phyloP scores from a whole-genome alignment of 2,797 vertebrate genomes.

The Lindbergichthys nudifrons region DNA sequence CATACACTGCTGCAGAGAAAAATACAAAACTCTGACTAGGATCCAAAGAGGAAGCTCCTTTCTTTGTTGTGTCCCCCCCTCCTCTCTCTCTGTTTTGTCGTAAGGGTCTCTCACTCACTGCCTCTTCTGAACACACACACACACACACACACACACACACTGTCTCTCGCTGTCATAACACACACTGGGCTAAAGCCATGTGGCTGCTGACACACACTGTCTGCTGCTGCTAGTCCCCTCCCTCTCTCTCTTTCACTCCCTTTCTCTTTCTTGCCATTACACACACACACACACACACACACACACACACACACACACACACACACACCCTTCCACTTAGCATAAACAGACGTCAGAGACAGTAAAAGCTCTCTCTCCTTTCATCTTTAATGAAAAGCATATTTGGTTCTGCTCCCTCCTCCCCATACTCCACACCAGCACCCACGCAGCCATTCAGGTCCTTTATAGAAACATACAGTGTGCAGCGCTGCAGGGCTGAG shows the following conservation, averaged over 20 bases:
- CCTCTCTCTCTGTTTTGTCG: slow-evolving; percentile 2
- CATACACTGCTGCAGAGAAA: slow-evolving; percentile 29
- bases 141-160: slow-evolving; percentile 16
- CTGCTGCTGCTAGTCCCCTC: slow-evolving; percentile 52
- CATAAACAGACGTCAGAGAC: slow-evolving; percentile 65
- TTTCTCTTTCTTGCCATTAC: not conserved
- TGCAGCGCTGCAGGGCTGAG: slow-evolving; percentile 59
- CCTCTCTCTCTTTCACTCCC: slow-evolving; percentile 35
- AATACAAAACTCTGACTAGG: slow-evolving; percentile 12
- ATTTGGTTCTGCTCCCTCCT: slow-evolving; percentile 50
- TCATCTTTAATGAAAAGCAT: slow-evolving; percentile 81
- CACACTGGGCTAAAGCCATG: slow-evolving; percentile 65
- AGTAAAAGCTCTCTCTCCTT: slow-evolving; percentile 71
- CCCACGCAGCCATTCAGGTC: slow-evolving; percentile 64
- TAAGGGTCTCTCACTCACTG: slow-evolving; percentile 41
- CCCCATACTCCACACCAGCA: slow-evolving; percentile 38
- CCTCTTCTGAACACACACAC: slow-evolving; percentile 14
- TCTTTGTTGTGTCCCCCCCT: slow-evolving; percentile 10
- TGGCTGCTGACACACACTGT: slow-evolving; percentile 72
- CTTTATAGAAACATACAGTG: slow-evolving; percentile 65
- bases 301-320: slow-evolving; percentile 42
- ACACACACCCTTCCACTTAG: slow-evolving; percentile 51
- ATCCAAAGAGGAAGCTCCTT: slow-evolving; percentile 43
- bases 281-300: slow-evolving; percentile 38
- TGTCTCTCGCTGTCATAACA: slow-evolving; percentile 52